Percentiles rank a stretch among this genome's conserved stretches.
These are phyloP conservation scores for Conus ventricosus DNA, from an alignment of 1,140 invertebrate genomes.

Conservation along the genomic window DNA sequence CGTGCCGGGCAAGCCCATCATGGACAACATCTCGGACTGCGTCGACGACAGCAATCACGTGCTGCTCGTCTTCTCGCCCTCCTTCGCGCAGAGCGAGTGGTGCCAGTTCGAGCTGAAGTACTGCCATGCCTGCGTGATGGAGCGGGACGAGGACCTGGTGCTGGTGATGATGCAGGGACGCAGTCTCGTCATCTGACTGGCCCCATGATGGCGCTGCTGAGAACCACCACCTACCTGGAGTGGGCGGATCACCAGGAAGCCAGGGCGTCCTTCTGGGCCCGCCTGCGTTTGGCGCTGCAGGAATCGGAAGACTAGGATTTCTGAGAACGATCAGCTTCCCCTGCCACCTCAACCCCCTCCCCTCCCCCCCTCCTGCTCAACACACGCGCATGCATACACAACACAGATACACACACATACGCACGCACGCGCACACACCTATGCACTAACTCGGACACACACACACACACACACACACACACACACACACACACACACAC, in stretches of 20 bases:
- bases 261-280: conserved; percentile 23
- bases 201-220: conserved; percentile 32
- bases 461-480: conserved; percentile 22
- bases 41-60: conserved; percentile 44
- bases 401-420: background rate
- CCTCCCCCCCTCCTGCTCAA: no score
- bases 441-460: background rate
- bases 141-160: conserved; percentile 25
- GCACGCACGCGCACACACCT: background rate
- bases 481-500: background rate
- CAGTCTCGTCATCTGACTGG: conserved; percentile 27
- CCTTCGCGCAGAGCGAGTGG: conserved; percentile 57
- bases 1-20: conserved; percentile 46
- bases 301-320: background rate
- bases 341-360: no score
- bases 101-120: conserved; percentile 73
- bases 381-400: no score
- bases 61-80: conserved; percentile 53
- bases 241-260: conserved; percentile 26
- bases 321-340: no score
- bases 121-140: conserved; percentile 36
- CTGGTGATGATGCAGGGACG: conserved; percentile 43
- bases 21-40: conserved; percentile 51
- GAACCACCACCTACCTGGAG: conserved; percentile 36
- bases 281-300: conserved; percentile 15